These are phyloP conservation scores for Canis aureus DNA, from an alignment of 2,113 vertebrate genomes.

Conservation along the genomic window DNA sequence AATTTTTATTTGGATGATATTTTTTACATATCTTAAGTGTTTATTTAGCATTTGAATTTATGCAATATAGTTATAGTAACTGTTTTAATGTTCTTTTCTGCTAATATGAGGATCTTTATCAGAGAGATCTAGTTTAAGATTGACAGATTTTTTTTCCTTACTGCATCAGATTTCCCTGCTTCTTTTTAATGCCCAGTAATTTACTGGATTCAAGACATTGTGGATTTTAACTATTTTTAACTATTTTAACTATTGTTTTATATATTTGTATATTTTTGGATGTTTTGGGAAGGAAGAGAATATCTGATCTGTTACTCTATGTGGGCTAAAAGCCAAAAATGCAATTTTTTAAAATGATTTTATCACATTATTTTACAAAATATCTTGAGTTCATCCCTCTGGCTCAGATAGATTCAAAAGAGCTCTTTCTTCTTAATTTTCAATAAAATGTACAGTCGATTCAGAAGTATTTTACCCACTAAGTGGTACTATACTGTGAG, in stretches of 20 bases:
- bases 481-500: background rate
- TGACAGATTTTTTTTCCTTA: background rate
- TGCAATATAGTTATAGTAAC: background rate
- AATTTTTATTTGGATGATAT: conserved; percentile 6
- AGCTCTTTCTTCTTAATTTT: background rate
- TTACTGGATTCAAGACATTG: background rate
- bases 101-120: background rate
- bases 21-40: background rate
- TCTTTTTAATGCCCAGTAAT: background rate
- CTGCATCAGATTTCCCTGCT: background rate
- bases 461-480: background rate
- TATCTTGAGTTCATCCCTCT: background rate
- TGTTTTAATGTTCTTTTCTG: background rate
- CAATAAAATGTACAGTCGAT: background rate
- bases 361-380: conserved; percentile 25
- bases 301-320: background rate
- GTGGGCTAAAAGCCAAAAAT: background rate
- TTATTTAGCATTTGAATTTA: background rate
- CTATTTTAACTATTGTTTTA: background rate
- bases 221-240: background rate
- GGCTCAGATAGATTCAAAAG: background rate
- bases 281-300: background rate
- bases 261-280: background rate
- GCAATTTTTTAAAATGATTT: background rate
- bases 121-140: background rate